Conservation (phyloP, 2,113 vertebrate genomes). For the Cephalopholis sonnerati region DNA sequence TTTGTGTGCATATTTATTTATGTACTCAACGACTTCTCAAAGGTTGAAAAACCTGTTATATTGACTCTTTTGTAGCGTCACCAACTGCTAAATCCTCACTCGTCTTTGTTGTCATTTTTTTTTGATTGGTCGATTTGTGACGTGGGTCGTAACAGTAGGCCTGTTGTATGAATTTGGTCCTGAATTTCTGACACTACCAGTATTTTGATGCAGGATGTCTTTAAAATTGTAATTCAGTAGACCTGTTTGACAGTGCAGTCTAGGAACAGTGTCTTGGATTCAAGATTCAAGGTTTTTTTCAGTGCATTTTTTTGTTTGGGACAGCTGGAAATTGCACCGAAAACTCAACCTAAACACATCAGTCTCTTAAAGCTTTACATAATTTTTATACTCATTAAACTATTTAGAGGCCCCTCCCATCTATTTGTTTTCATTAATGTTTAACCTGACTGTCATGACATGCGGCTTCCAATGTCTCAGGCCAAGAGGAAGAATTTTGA, state of each 20-base stretch:
- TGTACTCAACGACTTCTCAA: too few relatives aligned
- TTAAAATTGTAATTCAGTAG: background rate
- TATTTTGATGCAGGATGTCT: background rate
- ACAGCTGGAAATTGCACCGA: background rate
- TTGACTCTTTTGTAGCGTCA: too few relatives aligned
- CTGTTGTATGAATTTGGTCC: background rate
- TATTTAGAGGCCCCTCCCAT: background rate
- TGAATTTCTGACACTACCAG: background rate
- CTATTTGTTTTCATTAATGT: slow-evolving; percentile 8
- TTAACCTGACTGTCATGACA: background rate
- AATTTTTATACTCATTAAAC: background rate
- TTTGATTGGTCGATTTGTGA: background rate
- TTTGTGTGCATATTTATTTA: too few relatives aligned
- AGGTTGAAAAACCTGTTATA: too few relatives aligned
- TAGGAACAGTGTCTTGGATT: background rate
- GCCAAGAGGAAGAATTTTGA: slow-evolving; percentile 11
- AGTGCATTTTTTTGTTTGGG: background rate
- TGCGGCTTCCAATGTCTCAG: background rate
- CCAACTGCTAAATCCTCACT: too few relatives aligned
- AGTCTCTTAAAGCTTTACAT: background rate
- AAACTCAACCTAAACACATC: background rate
- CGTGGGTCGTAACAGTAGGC: background rate
- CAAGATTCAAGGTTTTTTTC: background rate
- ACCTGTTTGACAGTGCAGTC: background rate
- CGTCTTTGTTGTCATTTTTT: background rate